phyloP scores from a whole-genome alignment of 2,113 vertebrate species.

The Oncorhynchus nerka region DNA sequence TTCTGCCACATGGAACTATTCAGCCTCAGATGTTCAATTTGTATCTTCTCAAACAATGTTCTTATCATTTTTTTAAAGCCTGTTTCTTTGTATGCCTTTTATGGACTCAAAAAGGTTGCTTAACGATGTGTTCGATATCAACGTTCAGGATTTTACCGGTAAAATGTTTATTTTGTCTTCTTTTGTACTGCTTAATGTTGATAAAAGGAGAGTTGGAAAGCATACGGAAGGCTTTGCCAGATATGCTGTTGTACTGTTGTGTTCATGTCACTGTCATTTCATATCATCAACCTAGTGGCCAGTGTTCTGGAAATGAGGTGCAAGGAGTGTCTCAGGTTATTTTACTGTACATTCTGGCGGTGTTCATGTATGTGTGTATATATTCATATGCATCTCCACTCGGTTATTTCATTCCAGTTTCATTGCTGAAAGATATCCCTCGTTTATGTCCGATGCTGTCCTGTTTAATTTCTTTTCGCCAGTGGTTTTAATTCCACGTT shows the following conservation, averaged over 20 bases:
- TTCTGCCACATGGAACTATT: conserved; percentile 40
- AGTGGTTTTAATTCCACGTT: conserved; percentile 59
- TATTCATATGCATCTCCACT: conserved; percentile 77
- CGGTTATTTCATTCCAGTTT: conserved; percentile 64
- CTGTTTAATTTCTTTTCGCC: conserved; percentile 43
- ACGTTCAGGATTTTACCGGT: conserved; percentile 72
- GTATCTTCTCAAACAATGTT: conserved; percentile 33
- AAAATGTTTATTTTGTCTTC: conserved; percentile 53
- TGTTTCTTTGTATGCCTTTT: conserved; percentile 67
- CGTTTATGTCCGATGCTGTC: conserved; percentile 52
- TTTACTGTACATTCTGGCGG: conserved; percentile 72
- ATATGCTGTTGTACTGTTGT: conserved; percentile 68
- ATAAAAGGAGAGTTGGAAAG: conserved; percentile 50
- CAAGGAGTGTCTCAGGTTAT: conserved; percentile 82
- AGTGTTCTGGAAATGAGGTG: conserved; percentile 80
- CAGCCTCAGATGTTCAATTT: conserved; percentile 38
- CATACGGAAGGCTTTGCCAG: conserved; percentile 51
- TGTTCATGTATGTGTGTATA: conserved; percentile 71
- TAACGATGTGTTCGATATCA: conserved; percentile 66
- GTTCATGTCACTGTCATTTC: conserved; percentile 56
- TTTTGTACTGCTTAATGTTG: conserved; percentile 63
- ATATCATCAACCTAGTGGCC: conserved; percentile 64
- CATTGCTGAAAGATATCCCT: conserved; percentile 55
- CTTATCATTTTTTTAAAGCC: conserved; percentile 43
- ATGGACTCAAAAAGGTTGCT: conserved; percentile 69